These are phyloP conservation scores for Chamaetylas fuelleborni DNA, from an alignment of 2,113 vertebrate genomes.

Conservation along the genomic window DNA sequence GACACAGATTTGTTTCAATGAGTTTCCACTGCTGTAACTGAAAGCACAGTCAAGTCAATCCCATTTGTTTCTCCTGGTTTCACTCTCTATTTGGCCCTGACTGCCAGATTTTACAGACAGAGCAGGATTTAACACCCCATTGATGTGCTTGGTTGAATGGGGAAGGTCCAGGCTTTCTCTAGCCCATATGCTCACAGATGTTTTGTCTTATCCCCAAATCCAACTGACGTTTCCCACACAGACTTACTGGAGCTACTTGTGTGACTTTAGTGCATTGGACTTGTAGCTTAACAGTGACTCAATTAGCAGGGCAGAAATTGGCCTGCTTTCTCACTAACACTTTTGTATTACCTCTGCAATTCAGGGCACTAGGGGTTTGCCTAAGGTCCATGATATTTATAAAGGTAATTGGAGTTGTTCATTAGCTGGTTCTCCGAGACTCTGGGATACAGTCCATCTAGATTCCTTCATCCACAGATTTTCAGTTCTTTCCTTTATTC, in stretches of 20 bases:
- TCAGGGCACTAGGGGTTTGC: slow-evolving; percentile 1
- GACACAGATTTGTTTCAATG: slow-evolving; percentile 14
- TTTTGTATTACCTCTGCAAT: slow-evolving; percentile 32
- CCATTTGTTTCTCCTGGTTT: slow-evolving; percentile 24
- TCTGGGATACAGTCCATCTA: slow-evolving; percentile 14
- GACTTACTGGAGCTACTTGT: neutral
- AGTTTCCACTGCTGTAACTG: neutral
- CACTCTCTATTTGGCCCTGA: neutral
- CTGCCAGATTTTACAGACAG: neutral
- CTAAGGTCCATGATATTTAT: neutral
- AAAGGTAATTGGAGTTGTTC: slow-evolving; percentile 40
- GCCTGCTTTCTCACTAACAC: neutral
- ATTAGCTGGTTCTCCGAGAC: slow-evolving; percentile 28
- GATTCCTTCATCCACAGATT: neutral
- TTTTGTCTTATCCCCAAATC: neutral
- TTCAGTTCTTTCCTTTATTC: slow-evolving; percentile 16
- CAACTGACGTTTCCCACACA: neutral
- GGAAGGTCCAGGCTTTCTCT: neutral
- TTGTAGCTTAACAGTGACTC: neutral
- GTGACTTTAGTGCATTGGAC: neutral
- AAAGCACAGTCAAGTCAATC: neutral
- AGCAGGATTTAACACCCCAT: neutral
- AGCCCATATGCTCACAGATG: neutral
- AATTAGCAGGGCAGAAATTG: slow-evolving; percentile 23
- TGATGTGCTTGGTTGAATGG: neutral